These are phyloP conservation scores for Nesoenas mayeri DNA, from an alignment of 2,113 vertebrate species.

Conservation along the genomic window DNA sequence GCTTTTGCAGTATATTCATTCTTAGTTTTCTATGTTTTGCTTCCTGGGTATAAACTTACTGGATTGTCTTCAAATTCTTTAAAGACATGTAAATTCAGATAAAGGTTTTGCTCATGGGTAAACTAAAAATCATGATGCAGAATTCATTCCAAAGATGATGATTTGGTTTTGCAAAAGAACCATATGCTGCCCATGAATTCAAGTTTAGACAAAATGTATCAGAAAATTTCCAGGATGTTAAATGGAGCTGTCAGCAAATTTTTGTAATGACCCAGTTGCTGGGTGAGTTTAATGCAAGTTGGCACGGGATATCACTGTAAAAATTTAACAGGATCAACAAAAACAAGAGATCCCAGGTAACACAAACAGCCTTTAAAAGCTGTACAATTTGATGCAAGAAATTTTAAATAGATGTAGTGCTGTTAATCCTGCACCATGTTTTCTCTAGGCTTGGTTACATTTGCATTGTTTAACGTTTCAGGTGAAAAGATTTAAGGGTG, in stretches of 20 bases:
- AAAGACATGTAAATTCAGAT: neutral
- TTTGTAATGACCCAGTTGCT: neutral
- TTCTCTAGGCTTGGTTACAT: neutral
- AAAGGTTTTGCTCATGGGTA: neutral
- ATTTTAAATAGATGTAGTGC: neutral
- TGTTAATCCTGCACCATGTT: neutral
- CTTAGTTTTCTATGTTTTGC: neutral
- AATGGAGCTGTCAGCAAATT: neutral
- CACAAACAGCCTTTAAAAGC: neutral
- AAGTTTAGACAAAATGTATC: neutral
- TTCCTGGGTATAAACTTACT: neutral
- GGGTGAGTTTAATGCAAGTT: neutral
- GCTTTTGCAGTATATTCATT: neutral
- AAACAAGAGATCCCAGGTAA: neutral
- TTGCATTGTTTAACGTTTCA: neutral
- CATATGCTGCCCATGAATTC: neutral
- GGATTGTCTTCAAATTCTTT: neutral
- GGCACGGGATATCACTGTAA: neutral
- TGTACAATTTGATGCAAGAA: neutral
- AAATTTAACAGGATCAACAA: neutral
- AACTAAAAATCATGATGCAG: neutral
- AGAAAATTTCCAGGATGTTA: neutral
- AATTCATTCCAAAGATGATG: neutral
- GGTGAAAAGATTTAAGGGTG: neutral
- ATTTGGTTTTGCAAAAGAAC: neutral